A percentile compares a stretch with the other conserved stretches of the same genome.
These are phyloP conservation scores for Scylla paramamosain DNA, from an alignment of 1,140 invertebrate species.

Conservation along the genomic window DNA sequence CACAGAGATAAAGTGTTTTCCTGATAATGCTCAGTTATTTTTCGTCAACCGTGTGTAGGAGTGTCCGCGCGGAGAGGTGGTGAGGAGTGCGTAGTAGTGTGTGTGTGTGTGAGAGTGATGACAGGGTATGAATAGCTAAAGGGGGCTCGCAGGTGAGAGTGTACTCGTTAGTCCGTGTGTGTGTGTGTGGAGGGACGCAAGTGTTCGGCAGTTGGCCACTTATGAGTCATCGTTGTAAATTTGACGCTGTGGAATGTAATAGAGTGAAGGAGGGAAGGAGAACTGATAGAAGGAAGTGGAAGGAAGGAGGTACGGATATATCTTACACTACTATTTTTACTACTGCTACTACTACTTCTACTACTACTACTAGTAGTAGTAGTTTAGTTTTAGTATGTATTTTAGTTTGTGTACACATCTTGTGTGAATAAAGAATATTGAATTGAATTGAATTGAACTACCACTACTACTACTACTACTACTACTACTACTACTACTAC, in stretches of 20 bases:
- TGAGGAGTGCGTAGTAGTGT: neutral
- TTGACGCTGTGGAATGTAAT: neutral
- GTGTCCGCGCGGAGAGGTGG: neutral
- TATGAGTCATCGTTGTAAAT: neutral
- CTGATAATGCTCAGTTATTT: neutral
- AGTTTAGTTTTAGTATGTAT: too few species aligned
- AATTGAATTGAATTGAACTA: too few species aligned
- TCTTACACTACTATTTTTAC: neutral
- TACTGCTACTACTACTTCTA: neutral
- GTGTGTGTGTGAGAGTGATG: neutral
- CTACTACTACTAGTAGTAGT: neutral
- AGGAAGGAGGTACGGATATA: neutral
- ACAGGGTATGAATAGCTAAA: neutral
- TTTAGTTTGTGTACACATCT: too few species aligned
- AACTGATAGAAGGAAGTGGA: neutral
- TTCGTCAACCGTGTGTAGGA: neutral
- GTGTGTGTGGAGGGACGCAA: neutral
- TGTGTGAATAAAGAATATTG: too few species aligned
- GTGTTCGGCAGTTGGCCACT: neutral
- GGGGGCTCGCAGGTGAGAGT: neutral
- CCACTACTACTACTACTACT: neutral
- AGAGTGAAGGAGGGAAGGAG: neutral
- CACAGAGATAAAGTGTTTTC: neutral
- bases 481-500: slow-evolving; percentile 2
- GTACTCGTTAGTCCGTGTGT: neutral